Conservation (phyloP, 2,797 vertebrate species). For the Lepus townsendii region DNA sequence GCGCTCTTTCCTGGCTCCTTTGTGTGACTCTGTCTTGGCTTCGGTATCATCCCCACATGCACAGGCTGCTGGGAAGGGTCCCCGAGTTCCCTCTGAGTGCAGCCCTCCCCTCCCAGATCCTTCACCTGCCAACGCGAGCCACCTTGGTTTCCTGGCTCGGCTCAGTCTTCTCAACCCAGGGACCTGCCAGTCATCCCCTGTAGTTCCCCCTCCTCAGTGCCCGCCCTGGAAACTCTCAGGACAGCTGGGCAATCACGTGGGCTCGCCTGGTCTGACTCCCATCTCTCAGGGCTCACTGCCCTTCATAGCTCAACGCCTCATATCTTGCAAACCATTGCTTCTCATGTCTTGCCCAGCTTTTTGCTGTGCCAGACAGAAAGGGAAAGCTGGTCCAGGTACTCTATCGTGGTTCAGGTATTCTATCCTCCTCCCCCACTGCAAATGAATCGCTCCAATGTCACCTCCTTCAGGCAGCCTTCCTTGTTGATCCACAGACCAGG, state of each 20-base stretch:
- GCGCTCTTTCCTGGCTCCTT: background rate
- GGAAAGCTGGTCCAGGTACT: background rate
- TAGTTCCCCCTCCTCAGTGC: background rate
- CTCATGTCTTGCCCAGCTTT: background rate
- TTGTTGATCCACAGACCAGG: background rate
- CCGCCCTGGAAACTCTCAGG: background rate
- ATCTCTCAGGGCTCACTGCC: background rate
- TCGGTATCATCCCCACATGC: rapidly evolving
- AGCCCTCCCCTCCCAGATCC: background rate
- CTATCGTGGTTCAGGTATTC: background rate
- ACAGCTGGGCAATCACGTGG: rapidly evolving
- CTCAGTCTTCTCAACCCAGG: background rate
- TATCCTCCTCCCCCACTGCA: background rate
- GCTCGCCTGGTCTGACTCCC: background rate
- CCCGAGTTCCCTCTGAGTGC: background rate
- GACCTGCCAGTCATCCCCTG: background rate
- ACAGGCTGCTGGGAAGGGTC: background rate
- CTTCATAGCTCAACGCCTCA: background rate
- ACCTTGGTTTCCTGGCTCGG: background rate
- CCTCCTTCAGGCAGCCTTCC: background rate
- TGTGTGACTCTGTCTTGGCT: background rate
- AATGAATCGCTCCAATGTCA: background rate
- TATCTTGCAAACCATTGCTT: background rate
- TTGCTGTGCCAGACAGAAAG: background rate
- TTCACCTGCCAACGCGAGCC: background rate